Conservation (phyloP, 2,888 invertebrate species). For the Rhyacophila evoluta region DNA sequence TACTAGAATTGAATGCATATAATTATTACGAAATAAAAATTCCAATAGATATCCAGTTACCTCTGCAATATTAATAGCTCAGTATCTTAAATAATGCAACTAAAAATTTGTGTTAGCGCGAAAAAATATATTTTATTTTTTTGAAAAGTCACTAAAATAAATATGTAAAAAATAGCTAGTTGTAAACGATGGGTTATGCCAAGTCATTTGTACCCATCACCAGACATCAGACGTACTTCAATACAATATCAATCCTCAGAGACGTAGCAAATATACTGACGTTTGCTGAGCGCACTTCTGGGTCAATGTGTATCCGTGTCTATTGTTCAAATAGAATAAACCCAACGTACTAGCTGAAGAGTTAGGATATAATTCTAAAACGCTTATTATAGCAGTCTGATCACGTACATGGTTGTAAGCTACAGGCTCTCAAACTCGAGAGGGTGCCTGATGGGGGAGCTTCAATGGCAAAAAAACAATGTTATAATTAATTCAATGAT, state of each 20-base stretch:
- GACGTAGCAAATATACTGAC: constrained; percentile 29
- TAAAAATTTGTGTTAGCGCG: no score
- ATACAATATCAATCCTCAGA: constrained; percentile 45
- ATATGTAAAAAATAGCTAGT: no score
- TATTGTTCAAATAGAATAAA: constrained; percentile 37
- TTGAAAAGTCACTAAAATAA: no score
- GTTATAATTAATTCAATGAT: no score
- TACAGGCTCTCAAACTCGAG: constrained; percentile 17
- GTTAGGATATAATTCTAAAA: constrained; percentile 38
- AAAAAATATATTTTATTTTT: no score
- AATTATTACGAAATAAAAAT: no score
- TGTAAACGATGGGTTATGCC: no score
- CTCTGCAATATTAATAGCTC: no score
- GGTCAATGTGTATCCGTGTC: constrained; percentile 45
- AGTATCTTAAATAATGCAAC: no score
- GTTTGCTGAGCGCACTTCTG: constrained; percentile 32
- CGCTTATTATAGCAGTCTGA: constrained; percentile 43
- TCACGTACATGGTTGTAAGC: constrained; percentile 39
- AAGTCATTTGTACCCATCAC: constrained; percentile 32
- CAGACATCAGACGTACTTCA: constrained; percentile 35
- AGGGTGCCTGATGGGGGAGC: constrained; percentile 4
- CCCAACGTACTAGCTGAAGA: constrained; percentile 5
- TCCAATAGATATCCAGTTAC: no score
- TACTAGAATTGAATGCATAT: no score
- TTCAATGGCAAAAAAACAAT: no score